phyloP scores from a whole-genome alignment of 2,113 vertebrate species.

The Polypterus bichir region DNA sequence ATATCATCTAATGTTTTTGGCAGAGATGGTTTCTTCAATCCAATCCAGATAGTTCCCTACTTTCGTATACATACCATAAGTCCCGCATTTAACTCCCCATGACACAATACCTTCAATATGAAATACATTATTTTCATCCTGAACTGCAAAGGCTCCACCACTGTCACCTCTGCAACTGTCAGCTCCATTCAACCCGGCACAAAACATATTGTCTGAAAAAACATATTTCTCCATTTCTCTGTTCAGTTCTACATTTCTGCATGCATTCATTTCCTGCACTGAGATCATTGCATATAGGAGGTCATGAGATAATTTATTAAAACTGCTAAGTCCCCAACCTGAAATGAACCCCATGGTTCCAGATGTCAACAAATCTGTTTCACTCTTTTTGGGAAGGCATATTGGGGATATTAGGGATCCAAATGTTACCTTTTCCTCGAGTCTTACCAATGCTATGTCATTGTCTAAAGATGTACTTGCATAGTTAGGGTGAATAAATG shows the following conservation, averaged over 20 bases:
- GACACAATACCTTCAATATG: constrained; percentile 63
- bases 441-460: constrained; percentile 48
- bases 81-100: constrained; percentile 66
- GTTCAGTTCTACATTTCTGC: constrained; percentile 11
- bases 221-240: neutral
- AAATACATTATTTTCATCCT: constrained; percentile 18
- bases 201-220: constrained; percentile 80
- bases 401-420: constrained; percentile 40
- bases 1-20: too few relatives aligned
- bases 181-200: constrained; percentile 49
- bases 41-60: constrained; percentile 72
- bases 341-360: constrained; percentile 41
- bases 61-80: constrained; percentile 73
- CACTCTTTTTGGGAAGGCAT: constrained; percentile 40
- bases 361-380: constrained; percentile 14
- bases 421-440: constrained; percentile 40
- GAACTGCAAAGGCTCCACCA: constrained; percentile 55
- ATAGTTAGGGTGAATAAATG: constrained; percentile 44
- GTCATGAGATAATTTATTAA: rapidly evolving
- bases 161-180: constrained; percentile 77
- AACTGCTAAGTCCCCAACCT: constrained; percentile 45
- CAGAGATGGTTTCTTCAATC: constrained; percentile 60
- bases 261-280: constrained; percentile 26
- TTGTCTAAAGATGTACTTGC: constrained; percentile 36
- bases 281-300: constrained; percentile 40